Conservation (phyloP, 1,140 invertebrate genomes). For the Trichomalopsis sarcophagae region DNA sequence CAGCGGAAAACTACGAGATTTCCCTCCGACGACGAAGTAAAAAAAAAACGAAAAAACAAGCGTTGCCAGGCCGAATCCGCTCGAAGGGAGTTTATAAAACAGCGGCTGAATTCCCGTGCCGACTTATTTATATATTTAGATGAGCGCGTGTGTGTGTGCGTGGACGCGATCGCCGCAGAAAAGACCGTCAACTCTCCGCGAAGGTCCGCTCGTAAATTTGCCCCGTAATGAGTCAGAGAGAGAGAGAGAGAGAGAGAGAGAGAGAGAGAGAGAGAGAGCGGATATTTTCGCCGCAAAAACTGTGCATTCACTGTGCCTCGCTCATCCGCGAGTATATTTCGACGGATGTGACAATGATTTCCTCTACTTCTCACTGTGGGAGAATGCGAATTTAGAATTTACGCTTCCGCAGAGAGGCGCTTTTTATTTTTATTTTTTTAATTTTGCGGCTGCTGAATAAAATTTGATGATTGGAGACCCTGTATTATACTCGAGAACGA, state of each 20-base stretch:
- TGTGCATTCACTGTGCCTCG: neutral
- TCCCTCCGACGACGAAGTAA: neutral
- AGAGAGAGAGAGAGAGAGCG: conserved; percentile 11
- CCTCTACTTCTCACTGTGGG: neutral
- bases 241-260: neutral
- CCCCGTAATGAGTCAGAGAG: conserved; percentile 40
- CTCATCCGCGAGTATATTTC: neutral
- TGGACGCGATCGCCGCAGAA: neutral
- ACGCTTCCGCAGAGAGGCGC: neutral
- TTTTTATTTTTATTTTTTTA: too few species aligned
- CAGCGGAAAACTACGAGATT: neutral
- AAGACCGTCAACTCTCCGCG: neutral
- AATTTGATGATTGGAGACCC: too few species aligned
- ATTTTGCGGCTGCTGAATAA: too few species aligned
- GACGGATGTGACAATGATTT: conserved; percentile 22
- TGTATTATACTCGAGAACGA: too few species aligned
- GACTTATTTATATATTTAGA: conserved; percentile 42
- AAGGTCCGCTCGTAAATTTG: conserved; percentile 45
- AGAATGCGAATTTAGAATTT: neutral
- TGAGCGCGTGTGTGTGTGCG: too few species aligned
- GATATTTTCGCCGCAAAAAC: conserved; percentile 30
- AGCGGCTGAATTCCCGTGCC: neutral
- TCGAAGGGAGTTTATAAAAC: neutral
- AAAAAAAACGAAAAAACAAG: neutral
- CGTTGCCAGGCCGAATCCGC: neutral